phyloP scores from a whole-genome alignment of 2,113 vertebrate species.

The Anseranas semipalmata region DNA sequence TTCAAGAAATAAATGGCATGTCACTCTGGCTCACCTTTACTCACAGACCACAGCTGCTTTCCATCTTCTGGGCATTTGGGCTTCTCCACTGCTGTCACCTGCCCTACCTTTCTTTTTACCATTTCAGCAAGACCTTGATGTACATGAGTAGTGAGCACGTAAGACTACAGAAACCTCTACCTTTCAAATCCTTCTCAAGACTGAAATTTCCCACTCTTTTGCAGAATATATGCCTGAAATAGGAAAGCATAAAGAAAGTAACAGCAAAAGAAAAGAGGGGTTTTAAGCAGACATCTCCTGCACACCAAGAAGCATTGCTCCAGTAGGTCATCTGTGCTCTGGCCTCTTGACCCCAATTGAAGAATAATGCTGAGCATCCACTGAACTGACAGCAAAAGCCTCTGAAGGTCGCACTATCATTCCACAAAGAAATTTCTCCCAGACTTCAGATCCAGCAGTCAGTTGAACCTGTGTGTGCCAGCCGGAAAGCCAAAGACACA shows the following conservation, averaged over 20 bases:
- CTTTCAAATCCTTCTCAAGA: background rate
- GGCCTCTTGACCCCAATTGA: background rate
- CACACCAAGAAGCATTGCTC: background rate
- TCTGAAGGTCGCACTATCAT: background rate
- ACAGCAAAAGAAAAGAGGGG: background rate
- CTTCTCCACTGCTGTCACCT: background rate
- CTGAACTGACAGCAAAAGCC: accelerated
- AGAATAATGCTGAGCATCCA: background rate
- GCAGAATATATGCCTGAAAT: background rate
- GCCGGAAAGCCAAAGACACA: background rate
- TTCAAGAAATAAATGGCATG: accelerated
- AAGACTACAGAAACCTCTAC: background rate
- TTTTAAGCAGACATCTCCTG: background rate
- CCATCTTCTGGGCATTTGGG: background rate
- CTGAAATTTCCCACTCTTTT: background rate
- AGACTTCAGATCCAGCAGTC: background rate
- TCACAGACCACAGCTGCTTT: background rate
- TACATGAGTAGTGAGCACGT: accelerated
- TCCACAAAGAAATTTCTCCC: background rate
- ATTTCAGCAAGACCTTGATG: background rate
- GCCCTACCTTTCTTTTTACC: background rate
- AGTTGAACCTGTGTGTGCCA: background rate
- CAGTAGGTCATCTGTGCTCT: background rate
- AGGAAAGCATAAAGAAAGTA: background rate
- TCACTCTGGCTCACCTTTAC: background rate